These are phyloP conservation scores for Neuroterus valhalla DNA, from an alignment of 1,140 invertebrate species.

Conservation along the genomic window DNA sequence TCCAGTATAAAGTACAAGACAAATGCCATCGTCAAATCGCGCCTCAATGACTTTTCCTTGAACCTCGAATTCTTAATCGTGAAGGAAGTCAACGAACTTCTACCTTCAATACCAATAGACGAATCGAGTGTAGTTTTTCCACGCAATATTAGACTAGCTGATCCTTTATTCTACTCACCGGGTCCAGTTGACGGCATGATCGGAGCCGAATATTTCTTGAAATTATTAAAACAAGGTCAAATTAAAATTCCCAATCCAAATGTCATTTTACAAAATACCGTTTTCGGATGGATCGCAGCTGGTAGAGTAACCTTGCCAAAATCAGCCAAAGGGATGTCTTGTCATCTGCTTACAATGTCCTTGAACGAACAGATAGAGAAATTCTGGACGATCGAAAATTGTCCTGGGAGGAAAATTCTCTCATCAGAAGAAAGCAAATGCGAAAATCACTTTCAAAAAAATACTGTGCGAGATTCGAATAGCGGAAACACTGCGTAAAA, in stretches of 20 bases:
- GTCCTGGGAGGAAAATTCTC: neutral
- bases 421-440: neutral
- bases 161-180: neutral
- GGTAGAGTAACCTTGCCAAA: neutral
- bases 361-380: neutral
- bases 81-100: neutral
- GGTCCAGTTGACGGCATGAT: neutral
- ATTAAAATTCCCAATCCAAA: neutral
- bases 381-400: neutral
- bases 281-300: neutral
- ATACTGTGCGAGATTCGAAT: constrained; percentile 9
- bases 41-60: neutral
- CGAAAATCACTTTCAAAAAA: neutral
- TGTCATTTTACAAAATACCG: neutral
- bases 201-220: neutral
- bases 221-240: neutral
- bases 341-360: neutral
- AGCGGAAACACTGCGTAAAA: neutral
- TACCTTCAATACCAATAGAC: neutral
- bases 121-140: neutral
- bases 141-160: neutral
- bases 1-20: neutral
- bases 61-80: neutral
- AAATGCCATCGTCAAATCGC: neutral
- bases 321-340: neutral